Evolutionary conservation across 2,797 vertebrate species (phyloP), one percentile per base, ranked within the genome.

Genomic region (Mallotus villosus): DNA sequence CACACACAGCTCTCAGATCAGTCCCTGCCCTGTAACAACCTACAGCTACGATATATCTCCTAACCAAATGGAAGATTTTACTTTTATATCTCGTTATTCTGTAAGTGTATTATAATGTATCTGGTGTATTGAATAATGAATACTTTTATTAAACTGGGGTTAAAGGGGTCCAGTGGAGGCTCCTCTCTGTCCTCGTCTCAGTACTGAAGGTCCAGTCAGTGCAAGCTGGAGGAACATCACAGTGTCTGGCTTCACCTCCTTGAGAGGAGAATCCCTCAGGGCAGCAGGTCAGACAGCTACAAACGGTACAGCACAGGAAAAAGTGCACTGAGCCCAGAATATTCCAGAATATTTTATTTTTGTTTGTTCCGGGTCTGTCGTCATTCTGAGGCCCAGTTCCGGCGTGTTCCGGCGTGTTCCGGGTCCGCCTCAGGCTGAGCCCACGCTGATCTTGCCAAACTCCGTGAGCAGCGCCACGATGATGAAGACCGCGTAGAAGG

Each of bases 391-490:
- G 51, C 17, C 16, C 19, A 1, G 51, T 2, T 4, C 4, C 29
- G n/a, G n/a, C n/a, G n/a, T n/a, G 41, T 17, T 51, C 49, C 49
- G 49, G 17, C 3, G 49, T 11, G 49, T 37, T 14, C 14, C 16
- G 58, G 21, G 57, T 58, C 0, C 80, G 4, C 41, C 59, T 22
- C 46, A 21, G 24, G 65, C 78, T 75, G 81, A 70, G 17, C 17
- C 11, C 5, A 84, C 65, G 1, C 41, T 90, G 76, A 99, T 94
- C 67, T 90, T 88, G 59, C 87, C 85, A 71, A 99, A 98, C 80
- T 99, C 97, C 0, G 96, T 96, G 72, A 99, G 95, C 57, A 99
- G 87, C 4, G 96, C 97, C 63, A 97, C 71, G 0, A 92, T 14
- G 0, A 99, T 93, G 84, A 99, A 99, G n/a, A 71, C 14, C 34